Conservation (phyloP, 2,888 invertebrate genomes). For the Cataglyphis rosenhaueri region DNA sequence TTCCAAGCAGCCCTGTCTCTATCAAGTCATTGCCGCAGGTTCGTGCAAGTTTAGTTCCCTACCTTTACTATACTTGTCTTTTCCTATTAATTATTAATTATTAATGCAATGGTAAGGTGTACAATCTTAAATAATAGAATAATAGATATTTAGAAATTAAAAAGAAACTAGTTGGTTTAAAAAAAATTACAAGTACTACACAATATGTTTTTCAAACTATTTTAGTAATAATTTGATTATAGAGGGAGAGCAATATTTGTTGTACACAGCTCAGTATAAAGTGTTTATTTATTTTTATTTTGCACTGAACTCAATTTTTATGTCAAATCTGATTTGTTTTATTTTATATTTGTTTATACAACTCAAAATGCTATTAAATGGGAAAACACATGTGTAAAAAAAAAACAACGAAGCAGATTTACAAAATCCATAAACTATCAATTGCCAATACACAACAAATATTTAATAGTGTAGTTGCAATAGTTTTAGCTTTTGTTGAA, state of each 20-base stretch:
- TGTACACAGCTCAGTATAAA: background rate
- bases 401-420: constrained; percentile 15
- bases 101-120: background rate
- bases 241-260: background rate
- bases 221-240: constrained; percentile 6
- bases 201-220: background rate
- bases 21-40: constrained; percentile 95
- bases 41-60: constrained; percentile 75
- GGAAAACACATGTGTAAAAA: constrained; percentile 5
- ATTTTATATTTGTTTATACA: background rate
- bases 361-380: constrained; percentile 20
- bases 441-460: constrained; percentile 8
- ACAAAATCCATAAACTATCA: constrained; percentile 35
- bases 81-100: background rate
- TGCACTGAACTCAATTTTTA: constrained; percentile 5
- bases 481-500: background rate
- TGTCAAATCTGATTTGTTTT: constrained; percentile 20
- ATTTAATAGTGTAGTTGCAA: constrained; percentile 17
- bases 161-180: background rate
- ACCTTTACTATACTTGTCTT: background rate
- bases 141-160: background rate
- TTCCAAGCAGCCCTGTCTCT: constrained; percentile 94
- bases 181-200: background rate
- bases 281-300: constrained; percentile 30
- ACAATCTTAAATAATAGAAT: background rate